Evolutionary conservation across 1,140 invertebrate species (phyloP), one percentile per base, ranked within the genome.

Genomic region (Ephestia elutella): DNA sequence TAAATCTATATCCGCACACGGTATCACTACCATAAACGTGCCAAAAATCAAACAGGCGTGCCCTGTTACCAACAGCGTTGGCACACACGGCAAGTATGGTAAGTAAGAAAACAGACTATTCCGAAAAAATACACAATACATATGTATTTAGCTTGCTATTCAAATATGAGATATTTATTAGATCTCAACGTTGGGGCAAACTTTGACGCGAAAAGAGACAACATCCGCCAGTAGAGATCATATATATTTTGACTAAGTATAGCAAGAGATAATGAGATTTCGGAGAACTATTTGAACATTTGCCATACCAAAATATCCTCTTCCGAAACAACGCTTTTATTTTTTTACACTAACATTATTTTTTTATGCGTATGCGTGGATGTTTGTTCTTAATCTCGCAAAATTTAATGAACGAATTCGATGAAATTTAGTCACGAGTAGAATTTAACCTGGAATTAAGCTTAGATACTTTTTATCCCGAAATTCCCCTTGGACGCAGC

Each of bases 41-140:
- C 57, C 69, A 63, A 70, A 71, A 62, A 68, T 68, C 66, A 81
- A 78, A 82, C 58, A 80, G 76, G 62, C 78, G 70, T 77, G 64
- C 77, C 81, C 64, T 68, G 68, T 68, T 75, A 71, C 69, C 65
- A 66, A 63, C 30, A 55, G 38, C 50, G 8, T 68, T 48, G 62
- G 51, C 60, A 66, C 59, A 70, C 57, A 60, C 38, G 68, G 51
- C 70, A 49, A 60, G 64, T 62, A 67, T 68, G 63, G 60, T 60
- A 62, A 59, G 58, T 65, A 61, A 56, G 67, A 64, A 69, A 65
- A 71, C 62, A 62, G 58, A 65, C 60, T 59, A 63, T 44, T 44
- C n/a, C 38, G 38, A 70, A 67, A 56, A 56, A 57, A 69, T 70
- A 73, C 71, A 73, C 68, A 70, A 59, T 63, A 69, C 68, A 62